Percentiles rank a stretch among this genome's conserved stretches.
These are phyloP conservation scores for Nephrotoma appendiculata DNA, from an alignment of 2,888 invertebrate species.

Conservation along the genomic window DNA sequence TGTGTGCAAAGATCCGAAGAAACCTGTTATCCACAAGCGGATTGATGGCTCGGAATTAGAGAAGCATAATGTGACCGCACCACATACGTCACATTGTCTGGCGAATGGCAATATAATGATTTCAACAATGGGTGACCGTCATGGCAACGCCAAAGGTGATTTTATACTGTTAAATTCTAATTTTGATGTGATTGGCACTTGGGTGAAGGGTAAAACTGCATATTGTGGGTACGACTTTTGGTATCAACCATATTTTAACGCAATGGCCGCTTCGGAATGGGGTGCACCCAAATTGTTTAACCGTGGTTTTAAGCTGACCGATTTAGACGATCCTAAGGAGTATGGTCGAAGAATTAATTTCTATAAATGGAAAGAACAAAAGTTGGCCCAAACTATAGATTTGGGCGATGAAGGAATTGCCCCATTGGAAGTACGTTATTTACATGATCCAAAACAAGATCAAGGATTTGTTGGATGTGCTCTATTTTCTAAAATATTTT, in stretches of 20 bases:
- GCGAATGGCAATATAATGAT: constrained; percentile 90
- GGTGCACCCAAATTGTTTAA: constrained; percentile 70
- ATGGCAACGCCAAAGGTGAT: constrained; percentile 75
- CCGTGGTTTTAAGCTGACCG: constrained; percentile 41
- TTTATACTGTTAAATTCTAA: constrained; percentile 77
- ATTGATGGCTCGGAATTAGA: constrained; percentile 70
- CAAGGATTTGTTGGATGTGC: constrained; percentile 88
- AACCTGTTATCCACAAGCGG: constrained; percentile 51
- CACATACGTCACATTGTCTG: constrained; percentile 90
- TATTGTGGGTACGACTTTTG: constrained; percentile 90
- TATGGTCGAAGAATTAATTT: constrained; percentile 79
- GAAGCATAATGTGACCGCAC: constrained; percentile 62
- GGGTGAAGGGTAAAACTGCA: constrained; percentile 55
- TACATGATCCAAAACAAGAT: constrained; percentile 75
- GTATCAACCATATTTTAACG: constrained; percentile 90
- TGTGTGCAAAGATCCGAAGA: constrained; percentile 48
- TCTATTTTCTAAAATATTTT: constrained; percentile 63
- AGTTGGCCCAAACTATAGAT: constrained; percentile 69
- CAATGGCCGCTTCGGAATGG: constrained; percentile 88
- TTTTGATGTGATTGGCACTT: constrained; percentile 48
- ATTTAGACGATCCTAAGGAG: constrained; percentile 34
- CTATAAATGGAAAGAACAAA: constrained; percentile 76
- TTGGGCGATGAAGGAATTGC: constrained; percentile 73
- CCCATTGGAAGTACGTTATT: constrained; percentile 85
- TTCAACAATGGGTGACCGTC: constrained; percentile 78